These are phyloP conservation scores for Heliothis peltigera DNA, from an alignment of 2,888 invertebrate genomes.

Conservation along the genomic window DNA sequence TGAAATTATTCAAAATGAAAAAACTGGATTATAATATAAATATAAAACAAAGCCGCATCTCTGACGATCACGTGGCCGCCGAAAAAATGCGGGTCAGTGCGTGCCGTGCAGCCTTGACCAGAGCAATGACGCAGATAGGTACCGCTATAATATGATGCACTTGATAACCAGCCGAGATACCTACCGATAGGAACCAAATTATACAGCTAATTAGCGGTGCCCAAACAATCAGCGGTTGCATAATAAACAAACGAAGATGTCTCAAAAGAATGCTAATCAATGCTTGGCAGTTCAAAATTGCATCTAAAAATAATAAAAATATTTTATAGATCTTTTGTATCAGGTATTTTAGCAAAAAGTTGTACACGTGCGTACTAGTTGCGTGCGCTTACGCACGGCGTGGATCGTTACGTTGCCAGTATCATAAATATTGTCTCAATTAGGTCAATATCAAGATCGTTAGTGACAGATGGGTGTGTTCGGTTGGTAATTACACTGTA, in stretches of 20 bases:
- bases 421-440: constrained; percentile 26
- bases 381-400: constrained; percentile 9
- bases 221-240: not conserved
- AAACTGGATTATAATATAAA: not conserved
- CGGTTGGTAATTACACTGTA: constrained; percentile 7
- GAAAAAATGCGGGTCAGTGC: constrained; percentile 12
- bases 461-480: constrained; percentile 8
- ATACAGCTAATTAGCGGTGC: not conserved
- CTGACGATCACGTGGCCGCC: constrained; percentile 1
- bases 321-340: not conserved
- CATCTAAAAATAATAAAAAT: not conserved
- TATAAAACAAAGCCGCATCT: not conserved
- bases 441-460: constrained; percentile 29
- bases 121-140: constrained; percentile 20
- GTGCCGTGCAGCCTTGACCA: constrained; percentile 34
- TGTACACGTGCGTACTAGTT: constrained; percentile 5
- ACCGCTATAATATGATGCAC: constrained; percentile 24
- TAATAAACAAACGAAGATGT: too few relatives aligned
- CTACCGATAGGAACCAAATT: not conserved
- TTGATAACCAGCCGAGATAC: constrained; percentile 10
- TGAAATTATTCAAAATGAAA: not conserved
- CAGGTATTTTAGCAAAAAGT: not conserved
- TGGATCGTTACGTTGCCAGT: constrained; percentile 11
- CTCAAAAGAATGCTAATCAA: too few relatives aligned
- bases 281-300: not conserved